These are phyloP conservation scores for Ormia ochracea DNA, from an alignment of 2,888 invertebrate genomes.

Conservation along the genomic window DNA sequence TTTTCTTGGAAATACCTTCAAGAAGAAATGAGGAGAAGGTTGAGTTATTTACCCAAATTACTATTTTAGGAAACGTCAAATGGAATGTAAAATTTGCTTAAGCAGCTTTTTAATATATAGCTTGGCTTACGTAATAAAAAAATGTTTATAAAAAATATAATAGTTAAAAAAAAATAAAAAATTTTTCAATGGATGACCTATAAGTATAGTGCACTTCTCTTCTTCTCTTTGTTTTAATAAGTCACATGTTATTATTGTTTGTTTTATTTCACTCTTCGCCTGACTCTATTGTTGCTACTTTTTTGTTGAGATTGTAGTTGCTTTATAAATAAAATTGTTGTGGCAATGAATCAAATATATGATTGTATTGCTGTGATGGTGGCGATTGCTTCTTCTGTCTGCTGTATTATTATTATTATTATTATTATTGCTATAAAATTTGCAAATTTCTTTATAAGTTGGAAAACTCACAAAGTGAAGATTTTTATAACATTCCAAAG, in stretches of 20 bases:
- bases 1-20: too few relatives aligned
- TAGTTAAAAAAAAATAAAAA: too few relatives aligned
- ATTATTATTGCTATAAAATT: constrained; percentile 14
- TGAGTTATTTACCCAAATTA: too few relatives aligned
- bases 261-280: constrained; percentile 12
- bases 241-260: constrained; percentile 60
- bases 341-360: constrained; percentile 16
- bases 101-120: too few relatives aligned
- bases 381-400: too few relatives aligned
- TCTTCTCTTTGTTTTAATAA: constrained; percentile 54
- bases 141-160: too few relatives aligned
- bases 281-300: constrained; percentile 23
- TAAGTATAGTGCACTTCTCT: constrained; percentile 53
- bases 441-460: constrained; percentile 31
- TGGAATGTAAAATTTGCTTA: too few relatives aligned
- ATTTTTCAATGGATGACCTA: too few relatives aligned
- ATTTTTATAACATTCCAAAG: constrained; percentile 3
- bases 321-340: neutral
- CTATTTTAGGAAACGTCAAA: too few relatives aligned
- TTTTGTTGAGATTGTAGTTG: neutral
- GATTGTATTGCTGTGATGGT: constrained; percentile 14
- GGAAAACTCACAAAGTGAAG: neutral
- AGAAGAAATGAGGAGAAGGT: too few relatives aligned
- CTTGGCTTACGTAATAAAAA: too few relatives aligned
- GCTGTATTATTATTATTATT: constrained; percentile 3